Evolutionary conservation across 2,797 vertebrate genomes (phyloP).

Genomic region (Silurus lanzhouensis): DNA sequence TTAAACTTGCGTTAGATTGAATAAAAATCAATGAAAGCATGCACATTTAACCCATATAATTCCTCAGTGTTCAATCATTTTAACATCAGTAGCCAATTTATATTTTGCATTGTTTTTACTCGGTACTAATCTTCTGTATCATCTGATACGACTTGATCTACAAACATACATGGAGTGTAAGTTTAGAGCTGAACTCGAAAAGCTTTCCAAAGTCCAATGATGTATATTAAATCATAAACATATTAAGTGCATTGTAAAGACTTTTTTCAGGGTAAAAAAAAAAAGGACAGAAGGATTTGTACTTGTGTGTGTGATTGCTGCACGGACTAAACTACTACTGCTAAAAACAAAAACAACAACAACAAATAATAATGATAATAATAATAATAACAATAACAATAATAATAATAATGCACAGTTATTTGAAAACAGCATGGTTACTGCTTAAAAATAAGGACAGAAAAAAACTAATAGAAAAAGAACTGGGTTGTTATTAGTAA

Average conservation of each 20-base stretch:
- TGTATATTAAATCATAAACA: neutral
- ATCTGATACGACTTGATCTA: neutral
- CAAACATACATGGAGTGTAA: neutral
- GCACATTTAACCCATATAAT: neutral
- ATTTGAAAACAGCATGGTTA: neutral
- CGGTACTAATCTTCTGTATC: neutral
- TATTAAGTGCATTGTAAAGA: neutral
- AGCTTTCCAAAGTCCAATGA: neutral
- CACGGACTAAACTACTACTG: no score
- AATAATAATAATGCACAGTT: neutral
- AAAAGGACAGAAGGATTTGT: neutral
- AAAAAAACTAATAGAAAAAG: neutral
- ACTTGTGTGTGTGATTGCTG: no score
- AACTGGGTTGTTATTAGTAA: neutral
- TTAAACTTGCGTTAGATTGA: neutral
- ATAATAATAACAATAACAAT: slow-evolving; percentile 5
- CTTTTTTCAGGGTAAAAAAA: neutral
- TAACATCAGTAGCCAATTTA: no score
- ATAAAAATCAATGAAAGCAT: neutral
- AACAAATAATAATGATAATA: neutral
- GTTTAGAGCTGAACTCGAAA: neutral
- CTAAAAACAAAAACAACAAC: neutral
- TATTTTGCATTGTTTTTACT: neutral
- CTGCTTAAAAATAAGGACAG: neutral
- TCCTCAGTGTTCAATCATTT: neutral